phyloP scores from a whole-genome alignment of 2,113 vertebrate genomes.

The Chaenogobius annularis region DNA sequence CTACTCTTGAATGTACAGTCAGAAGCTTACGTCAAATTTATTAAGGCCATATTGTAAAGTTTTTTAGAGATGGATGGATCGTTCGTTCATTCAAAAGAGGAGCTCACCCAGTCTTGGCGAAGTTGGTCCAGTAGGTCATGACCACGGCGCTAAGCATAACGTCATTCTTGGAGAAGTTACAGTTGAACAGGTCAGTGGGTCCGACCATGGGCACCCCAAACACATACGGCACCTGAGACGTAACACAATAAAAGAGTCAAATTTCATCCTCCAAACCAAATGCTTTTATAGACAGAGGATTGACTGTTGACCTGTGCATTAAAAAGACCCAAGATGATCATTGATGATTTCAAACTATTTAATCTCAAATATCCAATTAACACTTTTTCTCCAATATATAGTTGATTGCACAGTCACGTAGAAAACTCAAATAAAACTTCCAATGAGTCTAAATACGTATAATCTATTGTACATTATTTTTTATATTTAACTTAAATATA shows the following conservation, averaged over 20 bases:
- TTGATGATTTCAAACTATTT: too few species aligned
- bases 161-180: constrained; percentile 97
- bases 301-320: too few species aligned
- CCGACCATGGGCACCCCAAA: constrained; percentile 97
- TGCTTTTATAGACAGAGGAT: not conserved
- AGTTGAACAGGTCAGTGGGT: constrained; percentile 92
- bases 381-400: too few species aligned
- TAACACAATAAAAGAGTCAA: constrained; percentile 22
- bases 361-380: too few species aligned
- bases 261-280: not conserved
- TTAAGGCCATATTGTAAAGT: not conserved
- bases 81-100: not conserved
- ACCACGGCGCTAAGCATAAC: constrained; percentile 97
- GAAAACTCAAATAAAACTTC: too few species aligned
- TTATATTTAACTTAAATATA: too few species aligned
- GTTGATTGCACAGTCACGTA: too few species aligned
- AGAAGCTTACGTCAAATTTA: not conserved
- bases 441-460: too few species aligned
- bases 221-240: constrained; percentile 86
- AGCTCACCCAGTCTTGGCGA: constrained; percentile 95
- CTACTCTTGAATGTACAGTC: not conserved
- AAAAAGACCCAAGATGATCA: not conserved
- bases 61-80: not conserved
- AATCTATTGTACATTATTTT: too few species aligned
- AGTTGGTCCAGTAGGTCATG: constrained; percentile 99